Conservation (phyloP, 2,113 vertebrate species). For the Taurulus bubalis region DNA sequence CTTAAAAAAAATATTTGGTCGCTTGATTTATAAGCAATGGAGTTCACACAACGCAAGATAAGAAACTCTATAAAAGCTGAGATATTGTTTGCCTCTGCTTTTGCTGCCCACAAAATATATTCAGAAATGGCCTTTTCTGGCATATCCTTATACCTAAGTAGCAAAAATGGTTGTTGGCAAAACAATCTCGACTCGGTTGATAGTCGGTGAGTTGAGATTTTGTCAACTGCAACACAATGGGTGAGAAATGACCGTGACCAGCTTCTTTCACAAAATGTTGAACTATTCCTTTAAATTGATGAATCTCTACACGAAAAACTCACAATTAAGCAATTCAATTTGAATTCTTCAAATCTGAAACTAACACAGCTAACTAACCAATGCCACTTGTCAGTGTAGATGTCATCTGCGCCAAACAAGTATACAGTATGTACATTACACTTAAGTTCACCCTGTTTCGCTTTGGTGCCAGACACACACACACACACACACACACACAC, state of each 20-base stretch:
- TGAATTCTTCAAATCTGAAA: slow-evolving; percentile 8
- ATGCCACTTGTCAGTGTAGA: neutral
- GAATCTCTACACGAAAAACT: neutral
- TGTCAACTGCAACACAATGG: neutral
- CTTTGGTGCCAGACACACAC: slow-evolving; percentile 7
- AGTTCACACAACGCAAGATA: neutral
- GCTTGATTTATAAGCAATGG: neutral
- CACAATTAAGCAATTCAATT: neutral
- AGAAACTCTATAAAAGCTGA: neutral
- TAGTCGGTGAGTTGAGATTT: neutral
- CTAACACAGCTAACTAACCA: neutral
- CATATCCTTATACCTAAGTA: neutral
- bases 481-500: slow-evolving; percentile 9
- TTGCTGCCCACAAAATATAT: neutral
- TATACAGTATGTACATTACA: neutral
- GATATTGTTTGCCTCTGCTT: neutral
- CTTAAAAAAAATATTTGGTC: neutral
- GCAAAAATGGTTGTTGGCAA: neutral
- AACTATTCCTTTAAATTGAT: slow-evolving; percentile 2
- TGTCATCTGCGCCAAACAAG: slow-evolving; percentile 1
- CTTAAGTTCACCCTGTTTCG: slow-evolving; percentile 13
- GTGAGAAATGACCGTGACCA: no score
- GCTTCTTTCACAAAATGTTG: neutral
- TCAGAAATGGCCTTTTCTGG: neutral
- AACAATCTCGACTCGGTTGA: neutral